Evolutionary conservation across 1,140 invertebrate species (phyloP), one percentile per base, ranked within the genome.

Genomic region (Dolichoris vasculosae): DNA sequence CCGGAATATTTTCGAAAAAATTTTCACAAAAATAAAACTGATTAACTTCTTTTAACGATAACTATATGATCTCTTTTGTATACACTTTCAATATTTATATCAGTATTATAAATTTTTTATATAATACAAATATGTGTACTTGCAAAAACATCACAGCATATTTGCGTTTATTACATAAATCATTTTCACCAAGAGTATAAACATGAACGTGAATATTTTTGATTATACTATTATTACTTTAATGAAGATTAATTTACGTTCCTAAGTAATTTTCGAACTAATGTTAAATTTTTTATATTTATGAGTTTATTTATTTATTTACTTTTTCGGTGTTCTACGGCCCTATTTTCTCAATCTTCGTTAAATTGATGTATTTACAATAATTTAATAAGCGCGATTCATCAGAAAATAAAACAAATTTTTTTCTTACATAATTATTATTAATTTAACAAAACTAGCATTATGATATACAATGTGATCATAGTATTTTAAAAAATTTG

Each of bases 261-360:
- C 78, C 84, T 75, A 78, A 85, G 79, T 75, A 64, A 51, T 59
- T 76, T 82, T 84, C 76, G 43, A 84, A 84, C 83, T 79, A 55
- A 55, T 63, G 30, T 84, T 73, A 38, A n/a, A 35, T 32, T 9
- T 81, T 81, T 59, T 81, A 75, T 38, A 48, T 26, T n/a, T n/a
- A n/a, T n/a, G n/a, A n/a, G n/a, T n/a, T 46, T 77, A 77, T 43
- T 43, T 84, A 84, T n/a, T 81, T 67, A 59, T 69, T 43, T 48
- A 20, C 35, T 71, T 73, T 26, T 20, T 73, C 11, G 32, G 48
- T 82, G 71, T 32, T 64, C 11, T n/a, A 48, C 75, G 4, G n/a
- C 59, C 43, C 11, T 11, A 32, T 43, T 78, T 75, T 64, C 48
- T 43, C 38, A 40, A 80, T 26, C 26, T 81, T 63, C n/a, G 32